Evolutionary conservation across 2,888 invertebrate genomes (phyloP).

Genomic region (Tanypteryx hageni): DNA sequence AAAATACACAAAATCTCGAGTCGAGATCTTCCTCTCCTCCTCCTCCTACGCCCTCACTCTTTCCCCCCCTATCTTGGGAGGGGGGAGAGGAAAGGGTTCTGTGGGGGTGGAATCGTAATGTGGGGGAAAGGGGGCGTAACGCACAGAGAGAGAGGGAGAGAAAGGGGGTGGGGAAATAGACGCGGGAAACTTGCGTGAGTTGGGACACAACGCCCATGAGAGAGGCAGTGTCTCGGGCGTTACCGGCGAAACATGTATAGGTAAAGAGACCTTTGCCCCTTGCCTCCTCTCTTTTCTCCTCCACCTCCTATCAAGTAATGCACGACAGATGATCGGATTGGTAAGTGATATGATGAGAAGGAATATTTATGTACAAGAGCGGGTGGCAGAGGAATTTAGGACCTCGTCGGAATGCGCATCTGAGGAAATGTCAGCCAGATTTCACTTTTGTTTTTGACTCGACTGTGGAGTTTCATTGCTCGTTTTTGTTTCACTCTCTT

Average conservation of each 20-base stretch:
- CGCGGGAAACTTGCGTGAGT: conserved; percentile 22
- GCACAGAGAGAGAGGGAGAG: not conserved
- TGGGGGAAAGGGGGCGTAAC: not conserved
- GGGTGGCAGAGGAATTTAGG: not conserved
- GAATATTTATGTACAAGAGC: not conserved
- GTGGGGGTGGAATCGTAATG: conserved; percentile 24
- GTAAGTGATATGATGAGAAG: conserved; percentile 15
- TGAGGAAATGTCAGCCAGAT: conserved; percentile 37
- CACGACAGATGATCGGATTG: conserved; percentile 49
- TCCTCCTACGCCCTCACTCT: not conserved
- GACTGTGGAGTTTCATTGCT: not conserved
- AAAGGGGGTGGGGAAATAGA: not conserved
- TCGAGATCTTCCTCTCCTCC: conserved; percentile 29
- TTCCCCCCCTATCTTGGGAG: not conserved
- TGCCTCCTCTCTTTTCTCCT: not conserved
- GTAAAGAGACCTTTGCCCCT: conserved; percentile 31
- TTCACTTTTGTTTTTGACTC: conserved; percentile 3
- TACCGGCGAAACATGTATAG: conserved; percentile 28
- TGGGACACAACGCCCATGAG: conserved; percentile 23
- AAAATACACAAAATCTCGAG: conserved; percentile 58
- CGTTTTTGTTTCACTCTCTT: too few species aligned
- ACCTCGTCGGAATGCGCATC: not conserved
- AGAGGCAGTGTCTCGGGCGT: conserved; percentile 34
- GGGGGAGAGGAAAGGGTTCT: not conserved
- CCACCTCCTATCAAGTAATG: conserved; percentile 12